These are phyloP conservation scores for Cryptomyrus ogoouensis DNA, from an alignment of 2,113 vertebrate species.

Conservation along the genomic window DNA sequence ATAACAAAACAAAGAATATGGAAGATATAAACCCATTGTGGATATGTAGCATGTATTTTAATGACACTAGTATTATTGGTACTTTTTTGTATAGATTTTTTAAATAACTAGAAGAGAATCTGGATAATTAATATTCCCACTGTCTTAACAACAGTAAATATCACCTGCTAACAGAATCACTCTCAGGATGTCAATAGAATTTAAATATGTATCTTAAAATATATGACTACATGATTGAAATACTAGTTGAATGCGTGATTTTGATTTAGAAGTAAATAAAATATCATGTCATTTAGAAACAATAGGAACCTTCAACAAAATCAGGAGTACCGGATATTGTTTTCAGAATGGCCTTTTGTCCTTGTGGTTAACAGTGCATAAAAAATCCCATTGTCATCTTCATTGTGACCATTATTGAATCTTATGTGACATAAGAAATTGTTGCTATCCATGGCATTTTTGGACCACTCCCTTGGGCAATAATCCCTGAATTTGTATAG, in stretches of 20 bases:
- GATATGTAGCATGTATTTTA: not conserved
- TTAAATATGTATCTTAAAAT: too few relatives aligned
- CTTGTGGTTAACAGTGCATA: not conserved
- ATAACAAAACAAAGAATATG: not conserved
- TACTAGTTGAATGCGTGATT: too few relatives aligned
- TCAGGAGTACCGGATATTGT: too few relatives aligned
- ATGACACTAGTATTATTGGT: not conserved
- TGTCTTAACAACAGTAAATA: too few relatives aligned
- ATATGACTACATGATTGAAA: too few relatives aligned
- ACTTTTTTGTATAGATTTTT: not conserved
- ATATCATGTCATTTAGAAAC: too few relatives aligned
- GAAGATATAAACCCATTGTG: not conserved
- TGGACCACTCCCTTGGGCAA: not conserved
- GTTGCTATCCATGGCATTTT: not conserved
- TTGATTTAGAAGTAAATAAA: too few relatives aligned
- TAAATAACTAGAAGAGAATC: not conserved
- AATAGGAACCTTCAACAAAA: too few relatives aligned
- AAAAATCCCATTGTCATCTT: not conserved
- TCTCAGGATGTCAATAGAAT: too few relatives aligned
- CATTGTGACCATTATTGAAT: not conserved
- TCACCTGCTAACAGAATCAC: too few relatives aligned
- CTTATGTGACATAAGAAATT: not conserved
- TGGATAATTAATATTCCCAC: not conserved
- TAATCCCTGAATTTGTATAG: not conserved
- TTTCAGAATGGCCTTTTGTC: not conserved